These are phyloP conservation scores for Sebastes wilsoni DNA, from an alignment of 2,797 vertebrate species.

Conservation along the genomic window DNA sequence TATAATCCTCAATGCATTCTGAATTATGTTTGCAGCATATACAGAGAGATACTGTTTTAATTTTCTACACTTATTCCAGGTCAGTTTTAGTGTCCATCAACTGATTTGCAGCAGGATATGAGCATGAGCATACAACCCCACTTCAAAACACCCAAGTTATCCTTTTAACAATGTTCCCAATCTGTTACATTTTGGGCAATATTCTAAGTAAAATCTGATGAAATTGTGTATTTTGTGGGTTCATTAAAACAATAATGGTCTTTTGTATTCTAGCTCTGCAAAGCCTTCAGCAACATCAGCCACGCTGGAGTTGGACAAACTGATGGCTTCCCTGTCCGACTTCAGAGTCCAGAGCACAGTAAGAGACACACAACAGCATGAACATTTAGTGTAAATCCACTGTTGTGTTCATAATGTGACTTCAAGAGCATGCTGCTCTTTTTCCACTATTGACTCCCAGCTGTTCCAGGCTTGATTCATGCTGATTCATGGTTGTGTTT, in stretches of 20 bases:
- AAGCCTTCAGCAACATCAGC: constrained; percentile 90
- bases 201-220: background rate
- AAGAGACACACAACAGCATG: constrained; percentile 53
- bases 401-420: background rate
- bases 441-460: background rate
- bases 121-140: background rate
- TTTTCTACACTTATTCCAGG: background rate
- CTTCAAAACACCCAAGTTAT: too few species aligned
- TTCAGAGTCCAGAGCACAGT: constrained; percentile 93
- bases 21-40: background rate
- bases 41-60: background rate
- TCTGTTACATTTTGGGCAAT: too few species aligned
- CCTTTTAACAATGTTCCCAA: background rate
- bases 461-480: background rate
- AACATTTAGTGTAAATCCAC: background rate
- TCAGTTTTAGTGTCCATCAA: background rate
- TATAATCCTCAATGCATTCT: background rate
- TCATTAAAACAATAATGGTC: background rate
- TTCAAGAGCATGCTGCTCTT: background rate
- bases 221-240: background rate
- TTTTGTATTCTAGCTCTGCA: constrained; percentile 64
- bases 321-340: constrained; percentile 94
- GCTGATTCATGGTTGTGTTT: constrained; percentile 1
- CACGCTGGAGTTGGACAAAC: constrained; percentile 91
- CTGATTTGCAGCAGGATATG: background rate